Conservation (phyloP, 2,113 vertebrate species). For the Boulengeromyrus knoepffleri region DNA sequence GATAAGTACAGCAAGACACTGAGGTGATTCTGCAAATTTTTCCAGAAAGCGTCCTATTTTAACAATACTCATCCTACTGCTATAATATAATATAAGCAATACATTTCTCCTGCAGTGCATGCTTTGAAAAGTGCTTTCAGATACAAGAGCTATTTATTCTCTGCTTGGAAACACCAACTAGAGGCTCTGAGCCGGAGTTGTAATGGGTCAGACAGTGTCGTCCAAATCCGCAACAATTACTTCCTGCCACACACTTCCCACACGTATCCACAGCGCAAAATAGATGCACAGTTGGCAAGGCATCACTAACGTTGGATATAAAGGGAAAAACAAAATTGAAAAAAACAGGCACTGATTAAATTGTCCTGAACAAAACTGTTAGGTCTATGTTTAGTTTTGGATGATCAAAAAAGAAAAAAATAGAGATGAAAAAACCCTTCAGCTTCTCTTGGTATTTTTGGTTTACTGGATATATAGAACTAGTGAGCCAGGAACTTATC, state of each 20-base stretch:
- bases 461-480: background rate
- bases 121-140: background rate
- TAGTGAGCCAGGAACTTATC: background rate
- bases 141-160: background rate
- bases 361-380: background rate
- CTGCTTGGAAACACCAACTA: background rate
- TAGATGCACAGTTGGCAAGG: background rate
- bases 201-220: background rate
- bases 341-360: background rate
- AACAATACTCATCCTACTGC: too few relatives aligned
- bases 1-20: too few relatives aligned
- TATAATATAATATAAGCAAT: background rate
- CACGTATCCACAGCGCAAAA: background rate
- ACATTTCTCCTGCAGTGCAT: background rate
- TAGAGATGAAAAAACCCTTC: background rate
- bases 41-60: too few relatives aligned
- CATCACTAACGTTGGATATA: background rate
- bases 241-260: constrained; percentile 3
- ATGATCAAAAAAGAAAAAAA: background rate
- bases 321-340: background rate
- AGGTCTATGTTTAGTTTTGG: background rate
- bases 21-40: too few relatives aligned
- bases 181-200: background rate
- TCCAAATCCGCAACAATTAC: background rate
- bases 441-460: background rate